phyloP scores from a whole-genome alignment of 2,888 invertebrate species.

The Amblyjoppa proteus region DNA sequence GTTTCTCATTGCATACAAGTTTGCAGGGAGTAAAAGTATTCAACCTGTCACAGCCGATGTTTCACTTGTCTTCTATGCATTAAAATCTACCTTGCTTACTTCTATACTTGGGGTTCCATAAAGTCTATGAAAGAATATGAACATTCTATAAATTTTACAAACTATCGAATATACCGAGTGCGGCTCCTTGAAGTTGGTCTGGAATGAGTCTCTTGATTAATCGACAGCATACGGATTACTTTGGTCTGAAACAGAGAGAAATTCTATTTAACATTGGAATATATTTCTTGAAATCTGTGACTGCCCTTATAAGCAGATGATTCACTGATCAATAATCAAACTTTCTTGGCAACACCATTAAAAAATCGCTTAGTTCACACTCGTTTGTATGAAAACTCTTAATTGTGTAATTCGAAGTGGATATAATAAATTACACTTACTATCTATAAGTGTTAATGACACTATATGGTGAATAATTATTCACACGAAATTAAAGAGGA shows the following conservation, averaged over 20 bases:
- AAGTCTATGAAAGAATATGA: background rate
- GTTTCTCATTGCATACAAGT: background rate
- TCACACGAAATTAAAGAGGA: background rate
- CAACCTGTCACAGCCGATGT: background rate
- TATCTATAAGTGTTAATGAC: background rate
- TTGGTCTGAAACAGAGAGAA: conserved; percentile 2
- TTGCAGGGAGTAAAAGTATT: background rate
- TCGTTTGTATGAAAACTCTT: background rate
- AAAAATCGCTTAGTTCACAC: background rate
- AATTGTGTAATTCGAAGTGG: background rate
- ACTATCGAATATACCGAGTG: background rate
- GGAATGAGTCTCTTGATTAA: background rate
- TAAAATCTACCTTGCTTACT: background rate
- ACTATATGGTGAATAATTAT: background rate
- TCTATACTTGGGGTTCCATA: background rate
- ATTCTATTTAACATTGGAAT: background rate
- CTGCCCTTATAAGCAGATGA: background rate
- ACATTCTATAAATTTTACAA: background rate
- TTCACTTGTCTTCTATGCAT: background rate
- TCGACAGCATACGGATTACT: background rate
- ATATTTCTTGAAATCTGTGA: background rate
- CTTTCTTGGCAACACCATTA: background rate
- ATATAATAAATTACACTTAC: background rate
- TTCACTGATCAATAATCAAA: background rate
- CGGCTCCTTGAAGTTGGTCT: background rate